Conservation (phyloP, 2,888 invertebrate genomes). For the Metellina segmentata region DNA sequence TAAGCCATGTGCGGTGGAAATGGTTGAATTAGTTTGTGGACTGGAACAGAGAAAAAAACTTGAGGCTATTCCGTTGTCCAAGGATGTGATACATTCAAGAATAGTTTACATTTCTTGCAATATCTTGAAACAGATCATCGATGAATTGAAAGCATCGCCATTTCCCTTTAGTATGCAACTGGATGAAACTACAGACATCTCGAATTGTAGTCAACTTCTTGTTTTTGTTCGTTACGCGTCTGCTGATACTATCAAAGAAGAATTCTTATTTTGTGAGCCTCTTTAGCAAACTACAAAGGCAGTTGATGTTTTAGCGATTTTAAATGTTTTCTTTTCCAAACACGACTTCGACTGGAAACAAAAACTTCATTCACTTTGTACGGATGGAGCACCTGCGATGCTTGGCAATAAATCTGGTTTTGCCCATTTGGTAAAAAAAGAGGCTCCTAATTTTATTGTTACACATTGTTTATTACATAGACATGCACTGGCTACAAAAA, state of each 20-base stretch:
- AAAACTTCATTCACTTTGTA: too few relatives aligned
- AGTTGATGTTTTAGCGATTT: conserved; percentile 64
- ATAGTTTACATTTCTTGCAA: conserved; percentile 66
- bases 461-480: conserved; percentile 19
- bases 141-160: conserved; percentile 67
- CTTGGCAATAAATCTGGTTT: too few relatives aligned
- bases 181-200: conserved; percentile 81
- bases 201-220: conserved; percentile 63
- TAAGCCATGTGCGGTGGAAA: conserved; percentile 61
- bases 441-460: too few relatives aligned
- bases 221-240: conserved; percentile 69
- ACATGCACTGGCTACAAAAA: conserved; percentile 53
- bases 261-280: conserved; percentile 71
- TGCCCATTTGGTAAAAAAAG: too few relatives aligned
- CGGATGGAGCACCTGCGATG: too few relatives aligned
- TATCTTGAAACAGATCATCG: conserved; percentile 72
- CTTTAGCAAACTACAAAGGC: conserved; percentile 68
- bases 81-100: conserved; percentile 65
- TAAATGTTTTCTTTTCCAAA: conserved; percentile 63
- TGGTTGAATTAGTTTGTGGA: conserved; percentile 65
- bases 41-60: conserved; percentile 67
- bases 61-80: conserved; percentile 68
- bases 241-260: conserved; percentile 68
- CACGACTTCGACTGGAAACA: too few relatives aligned
- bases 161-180: conserved; percentile 72